phyloP scores from a whole-genome alignment of 2,113 vertebrate species.

The Daboia siamensis region DNA sequence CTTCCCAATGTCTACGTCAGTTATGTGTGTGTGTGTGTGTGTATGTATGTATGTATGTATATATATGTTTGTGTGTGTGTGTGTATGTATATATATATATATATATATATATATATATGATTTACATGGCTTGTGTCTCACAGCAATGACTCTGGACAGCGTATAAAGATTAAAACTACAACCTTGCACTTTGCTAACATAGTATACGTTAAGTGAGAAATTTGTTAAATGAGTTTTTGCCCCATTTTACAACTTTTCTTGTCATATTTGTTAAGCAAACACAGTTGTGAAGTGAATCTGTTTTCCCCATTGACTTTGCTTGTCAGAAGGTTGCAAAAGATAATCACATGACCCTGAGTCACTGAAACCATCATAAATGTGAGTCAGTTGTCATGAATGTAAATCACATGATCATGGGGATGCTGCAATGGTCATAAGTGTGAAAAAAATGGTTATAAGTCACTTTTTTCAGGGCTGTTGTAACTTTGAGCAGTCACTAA shows the following conservation, averaged over 20 bases:
- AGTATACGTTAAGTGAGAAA: neutral
- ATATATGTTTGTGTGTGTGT: too few species aligned
- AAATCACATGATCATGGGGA: neutral
- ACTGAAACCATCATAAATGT: neutral
- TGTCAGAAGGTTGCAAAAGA: neutral
- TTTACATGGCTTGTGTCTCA: neutral
- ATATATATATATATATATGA: neutral
- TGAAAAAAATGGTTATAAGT: neutral
- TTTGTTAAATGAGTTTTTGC: neutral
- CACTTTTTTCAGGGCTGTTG: neutral
- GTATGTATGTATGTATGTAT: too few species aligned
- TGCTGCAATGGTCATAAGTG: neutral
- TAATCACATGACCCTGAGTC: neutral
- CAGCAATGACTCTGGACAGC: neutral
- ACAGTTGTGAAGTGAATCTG: neutral
- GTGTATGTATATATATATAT: too few species aligned
- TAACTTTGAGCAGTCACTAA: neutral
- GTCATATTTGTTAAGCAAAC: neutral
- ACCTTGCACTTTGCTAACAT: neutral
- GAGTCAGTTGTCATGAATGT: neutral
- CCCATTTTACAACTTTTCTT: neutral
- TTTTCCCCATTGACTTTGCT: neutral
- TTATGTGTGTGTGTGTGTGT: too few species aligned
- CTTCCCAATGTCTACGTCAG: neutral
- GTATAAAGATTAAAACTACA: neutral